These are phyloP conservation scores for Mus minutoides DNA, from an alignment of 2,797 vertebrate genomes.

Conservation along the genomic window DNA sequence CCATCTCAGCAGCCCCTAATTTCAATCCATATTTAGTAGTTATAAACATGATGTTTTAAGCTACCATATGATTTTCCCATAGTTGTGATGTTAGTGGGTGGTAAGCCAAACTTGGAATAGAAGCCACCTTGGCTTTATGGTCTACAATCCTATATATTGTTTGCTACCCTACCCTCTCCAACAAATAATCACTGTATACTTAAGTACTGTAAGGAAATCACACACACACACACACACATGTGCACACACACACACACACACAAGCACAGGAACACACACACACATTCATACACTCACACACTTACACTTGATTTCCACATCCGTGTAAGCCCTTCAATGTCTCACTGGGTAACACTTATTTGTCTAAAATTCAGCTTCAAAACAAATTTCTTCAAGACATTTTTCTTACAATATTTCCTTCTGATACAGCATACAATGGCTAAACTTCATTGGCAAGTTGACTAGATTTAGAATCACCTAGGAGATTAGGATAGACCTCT, in stretches of 20 bases:
- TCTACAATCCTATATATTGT: neutral
- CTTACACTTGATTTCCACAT: neutral
- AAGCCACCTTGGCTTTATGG: neutral
- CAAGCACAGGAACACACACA: neutral
- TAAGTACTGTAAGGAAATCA: neutral
- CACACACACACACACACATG: neutral
- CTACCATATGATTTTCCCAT: neutral
- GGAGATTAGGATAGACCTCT: neutral
- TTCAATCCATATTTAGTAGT: neutral
- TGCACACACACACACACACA: neutral
- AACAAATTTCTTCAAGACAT: neutral
- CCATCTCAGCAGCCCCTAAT: too few species aligned
- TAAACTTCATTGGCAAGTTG: neutral
- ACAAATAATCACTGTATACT: neutral
- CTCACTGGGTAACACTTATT: neutral
- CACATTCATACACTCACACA: neutral
- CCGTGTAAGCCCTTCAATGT: neutral
- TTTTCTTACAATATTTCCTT: neutral
- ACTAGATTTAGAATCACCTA: neutral
- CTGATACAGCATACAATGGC: neutral
- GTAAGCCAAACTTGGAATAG: neutral
- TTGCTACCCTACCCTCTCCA: neutral
- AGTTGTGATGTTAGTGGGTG: neutral
- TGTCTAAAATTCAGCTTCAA: conserved; percentile 11
- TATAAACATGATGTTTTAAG: neutral